These are phyloP conservation scores for Procapra przewalskii DNA, from an alignment of 2,113 vertebrate species.

Conservation along the genomic window DNA sequence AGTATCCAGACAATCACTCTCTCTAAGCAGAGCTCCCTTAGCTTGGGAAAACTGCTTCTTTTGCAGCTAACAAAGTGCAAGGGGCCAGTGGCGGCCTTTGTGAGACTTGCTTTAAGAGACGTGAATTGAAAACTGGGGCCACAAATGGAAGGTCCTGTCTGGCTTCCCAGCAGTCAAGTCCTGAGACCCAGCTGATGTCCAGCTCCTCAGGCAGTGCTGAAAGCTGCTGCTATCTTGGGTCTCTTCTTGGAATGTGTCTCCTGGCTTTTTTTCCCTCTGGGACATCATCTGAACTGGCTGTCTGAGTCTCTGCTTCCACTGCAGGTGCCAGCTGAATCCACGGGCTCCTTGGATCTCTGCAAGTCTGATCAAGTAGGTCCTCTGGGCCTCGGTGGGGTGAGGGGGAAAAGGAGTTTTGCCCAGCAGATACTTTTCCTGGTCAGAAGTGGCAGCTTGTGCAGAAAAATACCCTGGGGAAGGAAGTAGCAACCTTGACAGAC, in stretches of 20 bases:
- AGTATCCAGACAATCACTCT: not conserved
- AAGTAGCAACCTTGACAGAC: slow-evolving; percentile 47
- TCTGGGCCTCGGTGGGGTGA: not conserved
- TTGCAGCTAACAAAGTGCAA: not conserved
- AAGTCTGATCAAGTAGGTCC: slow-evolving; percentile 57
- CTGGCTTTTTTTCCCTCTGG: not conserved
- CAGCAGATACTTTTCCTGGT: slow-evolving; percentile 11
- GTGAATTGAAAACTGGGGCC: not conserved
- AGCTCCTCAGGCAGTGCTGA: not conserved
- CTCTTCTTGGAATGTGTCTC: not conserved
- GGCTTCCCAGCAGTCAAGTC: not conserved
- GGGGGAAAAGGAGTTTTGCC: not conserved
- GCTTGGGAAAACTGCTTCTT: not conserved
- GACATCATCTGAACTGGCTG: not conserved
- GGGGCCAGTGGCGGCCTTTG: not conserved
- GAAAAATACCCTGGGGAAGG: slow-evolving; percentile 58
- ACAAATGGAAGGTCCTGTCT: not conserved
- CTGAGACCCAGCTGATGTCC: not conserved
- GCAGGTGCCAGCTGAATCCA: not conserved
- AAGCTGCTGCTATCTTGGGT: not conserved
- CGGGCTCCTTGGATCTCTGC: not conserved
- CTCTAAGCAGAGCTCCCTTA: not conserved
- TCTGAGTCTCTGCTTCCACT: not conserved
- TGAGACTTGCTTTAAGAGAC: not conserved
- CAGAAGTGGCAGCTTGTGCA: slow-evolving; percentile 44